phyloP scores from a whole-genome alignment of 2,113 vertebrate species.

The Anser brachyrhynchus region DNA sequence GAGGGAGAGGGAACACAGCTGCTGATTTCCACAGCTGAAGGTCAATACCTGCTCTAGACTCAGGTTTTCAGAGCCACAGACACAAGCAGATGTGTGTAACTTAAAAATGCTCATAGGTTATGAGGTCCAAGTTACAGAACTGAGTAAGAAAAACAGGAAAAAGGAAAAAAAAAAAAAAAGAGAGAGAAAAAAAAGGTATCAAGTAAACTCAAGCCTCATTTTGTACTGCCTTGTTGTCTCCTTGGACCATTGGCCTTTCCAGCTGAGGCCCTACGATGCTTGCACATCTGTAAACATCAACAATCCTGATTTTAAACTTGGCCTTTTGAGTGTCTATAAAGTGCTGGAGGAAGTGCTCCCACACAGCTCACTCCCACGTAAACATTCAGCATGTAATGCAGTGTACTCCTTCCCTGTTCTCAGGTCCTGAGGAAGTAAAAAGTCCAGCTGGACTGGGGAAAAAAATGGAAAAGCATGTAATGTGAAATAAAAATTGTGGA shows the following conservation, averaged over 20 bases:
- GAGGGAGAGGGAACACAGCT: rapidly evolving
- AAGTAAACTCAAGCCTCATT: background rate
- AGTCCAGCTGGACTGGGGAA: background rate
- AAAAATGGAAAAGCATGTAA: background rate
- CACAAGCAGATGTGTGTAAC: rapidly evolving
- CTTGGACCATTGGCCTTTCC: background rate
- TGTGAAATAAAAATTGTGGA: background rate
- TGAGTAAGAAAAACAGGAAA: background rate
- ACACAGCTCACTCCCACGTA: background rate
- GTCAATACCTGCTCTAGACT: background rate
- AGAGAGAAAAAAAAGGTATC: background rate
- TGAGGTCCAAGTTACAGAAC: background rate
- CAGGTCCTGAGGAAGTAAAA: background rate
- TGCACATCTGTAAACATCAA: background rate
- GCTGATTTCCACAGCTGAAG: background rate
- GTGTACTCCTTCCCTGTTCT: background rate
- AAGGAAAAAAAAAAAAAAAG: background rate
- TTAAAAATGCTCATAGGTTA: background rate
- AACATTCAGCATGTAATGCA: background rate
- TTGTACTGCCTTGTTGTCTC: background rate
- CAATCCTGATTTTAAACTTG: background rate
- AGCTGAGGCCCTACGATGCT: rapidly evolving
- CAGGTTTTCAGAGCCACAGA: background rate
- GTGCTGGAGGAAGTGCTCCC: background rate
- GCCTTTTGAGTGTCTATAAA: background rate